Conservation (phyloP, 92 coral and sea anemone genomes). For the Epizoanthus illoricatus region DNA sequence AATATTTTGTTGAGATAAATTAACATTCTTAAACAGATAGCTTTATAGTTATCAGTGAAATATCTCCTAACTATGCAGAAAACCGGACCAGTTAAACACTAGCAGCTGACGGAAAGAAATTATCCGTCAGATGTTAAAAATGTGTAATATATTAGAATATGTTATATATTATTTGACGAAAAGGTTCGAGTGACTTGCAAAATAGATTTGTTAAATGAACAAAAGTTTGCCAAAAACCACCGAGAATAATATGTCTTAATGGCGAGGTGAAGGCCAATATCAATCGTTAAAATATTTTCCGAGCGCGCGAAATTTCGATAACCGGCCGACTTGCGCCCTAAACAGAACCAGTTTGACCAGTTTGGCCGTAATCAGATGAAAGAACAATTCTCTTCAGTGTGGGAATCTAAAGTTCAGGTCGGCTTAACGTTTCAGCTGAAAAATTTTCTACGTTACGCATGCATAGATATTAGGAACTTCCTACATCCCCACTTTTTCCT, state of each 20-base stretch:
- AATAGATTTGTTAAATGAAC: neutral
- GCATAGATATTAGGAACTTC: too few species aligned
- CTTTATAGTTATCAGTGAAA: neutral
- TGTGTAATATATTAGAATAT: constrained; percentile 15
- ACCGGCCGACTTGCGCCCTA: neutral
- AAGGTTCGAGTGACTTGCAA: constrained; percentile 24
- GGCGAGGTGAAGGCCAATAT: too few species aligned
- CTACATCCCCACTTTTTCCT: too few species aligned
- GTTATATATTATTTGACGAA: constrained; percentile 25
- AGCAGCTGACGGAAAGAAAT: neutral
- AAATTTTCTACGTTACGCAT: too few species aligned
- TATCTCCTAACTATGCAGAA: neutral
- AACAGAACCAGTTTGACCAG: too few species aligned
- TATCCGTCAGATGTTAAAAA: neutral
- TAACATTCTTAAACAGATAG: neutral
- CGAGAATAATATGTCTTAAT: too few species aligned
- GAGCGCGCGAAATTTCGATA: neutral
- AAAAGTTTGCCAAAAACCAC: too few species aligned
- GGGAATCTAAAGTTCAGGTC: too few species aligned
- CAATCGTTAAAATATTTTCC: neutral
- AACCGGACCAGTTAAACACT: neutral
- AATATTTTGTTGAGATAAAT: constrained; percentile 8
- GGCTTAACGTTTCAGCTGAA: too few species aligned
- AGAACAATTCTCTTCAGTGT: too few species aligned
- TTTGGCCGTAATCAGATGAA: too few species aligned